phyloP scores from a whole-genome alignment of 2,797 vertebrate genomes.

The Sebastes umbrosus region DNA sequence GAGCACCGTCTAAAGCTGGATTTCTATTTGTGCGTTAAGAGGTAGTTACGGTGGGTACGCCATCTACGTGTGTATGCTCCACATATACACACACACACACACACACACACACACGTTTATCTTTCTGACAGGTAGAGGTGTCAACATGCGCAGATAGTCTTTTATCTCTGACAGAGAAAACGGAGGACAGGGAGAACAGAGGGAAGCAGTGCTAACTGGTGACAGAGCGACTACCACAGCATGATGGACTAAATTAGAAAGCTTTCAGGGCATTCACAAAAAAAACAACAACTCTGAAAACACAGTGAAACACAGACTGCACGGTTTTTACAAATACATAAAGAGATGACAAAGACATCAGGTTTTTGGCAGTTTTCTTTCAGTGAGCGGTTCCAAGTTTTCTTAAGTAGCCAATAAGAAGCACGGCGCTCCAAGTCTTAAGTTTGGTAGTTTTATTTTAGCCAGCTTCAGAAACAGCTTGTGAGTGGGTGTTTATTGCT shows the following conservation, averaged over 20 bases:
- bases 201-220: constrained; percentile 8
- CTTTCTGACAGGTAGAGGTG: constrained; percentile 21
- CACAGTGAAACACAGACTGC: neutral
- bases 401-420: neutral
- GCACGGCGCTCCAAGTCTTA: neutral
- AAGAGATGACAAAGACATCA: neutral
- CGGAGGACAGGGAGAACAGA: neutral
- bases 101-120: neutral
- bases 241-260: constrained; percentile 17
- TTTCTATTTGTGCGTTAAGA: neutral
- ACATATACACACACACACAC: neutral
- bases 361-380: neutral
- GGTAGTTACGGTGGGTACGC: neutral
- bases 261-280: constrained; percentile 4
- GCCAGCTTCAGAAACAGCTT: neutral
- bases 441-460: neutral
- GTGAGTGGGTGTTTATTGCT: too few species aligned
- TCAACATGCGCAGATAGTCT: constrained; percentile 1
- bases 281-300: neutral
- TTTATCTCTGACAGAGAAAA: constrained; percentile 19
- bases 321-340: neutral
- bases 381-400: neutral
- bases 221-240: constrained; percentile 17
- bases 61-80: neutral
- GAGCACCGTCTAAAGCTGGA: neutral